A percentile compares a stretch with the other conserved stretches of the same genome.
These are phyloP conservation scores for Ectobius pallidus DNA, from an alignment of 2,888 invertebrate species.

Conservation along the genomic window DNA sequence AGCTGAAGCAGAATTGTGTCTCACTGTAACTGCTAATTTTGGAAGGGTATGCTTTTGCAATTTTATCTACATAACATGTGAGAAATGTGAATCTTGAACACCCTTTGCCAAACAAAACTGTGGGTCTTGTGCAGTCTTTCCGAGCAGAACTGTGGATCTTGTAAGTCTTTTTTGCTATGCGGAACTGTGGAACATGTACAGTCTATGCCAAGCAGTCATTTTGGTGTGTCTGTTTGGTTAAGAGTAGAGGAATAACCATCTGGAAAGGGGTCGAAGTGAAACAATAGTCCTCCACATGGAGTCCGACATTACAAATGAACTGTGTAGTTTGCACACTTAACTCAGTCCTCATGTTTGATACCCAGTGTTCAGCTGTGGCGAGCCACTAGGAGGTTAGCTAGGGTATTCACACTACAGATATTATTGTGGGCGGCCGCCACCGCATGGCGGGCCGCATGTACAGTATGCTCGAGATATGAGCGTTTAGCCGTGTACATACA, in stretches of 20 bases:
- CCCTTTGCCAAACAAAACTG: too few species aligned
- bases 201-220: too few species aligned
- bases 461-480: slow-evolving; percentile 37
- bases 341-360: slow-evolving; percentile 38
- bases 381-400: slow-evolving; percentile 39
- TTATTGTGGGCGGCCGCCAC: slow-evolving; percentile 28
- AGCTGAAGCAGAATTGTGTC: background rate
- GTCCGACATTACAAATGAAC: slow-evolving; percentile 22
- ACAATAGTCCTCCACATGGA: background rate
- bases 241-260: background rate
- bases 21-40: background rate
- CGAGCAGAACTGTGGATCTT: too few species aligned
- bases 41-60: slow-evolving; percentile 8
- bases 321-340: slow-evolving; percentile 22
- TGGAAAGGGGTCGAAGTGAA: background rate
- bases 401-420: slow-evolving; percentile 40
- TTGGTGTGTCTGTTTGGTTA: too few species aligned
- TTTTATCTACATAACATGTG: background rate
- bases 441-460: slow-evolving; percentile 28
- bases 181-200: too few species aligned
- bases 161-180: too few species aligned
- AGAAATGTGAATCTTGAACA: too few species aligned
- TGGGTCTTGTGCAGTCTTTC: too few species aligned
- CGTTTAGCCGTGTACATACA: slow-evolving; percentile 40
- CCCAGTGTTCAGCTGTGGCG: slow-evolving; percentile 39